These are phyloP conservation scores for Caprella mutica DNA, from an alignment of 2,888 invertebrate species.

Conservation along the genomic window DNA sequence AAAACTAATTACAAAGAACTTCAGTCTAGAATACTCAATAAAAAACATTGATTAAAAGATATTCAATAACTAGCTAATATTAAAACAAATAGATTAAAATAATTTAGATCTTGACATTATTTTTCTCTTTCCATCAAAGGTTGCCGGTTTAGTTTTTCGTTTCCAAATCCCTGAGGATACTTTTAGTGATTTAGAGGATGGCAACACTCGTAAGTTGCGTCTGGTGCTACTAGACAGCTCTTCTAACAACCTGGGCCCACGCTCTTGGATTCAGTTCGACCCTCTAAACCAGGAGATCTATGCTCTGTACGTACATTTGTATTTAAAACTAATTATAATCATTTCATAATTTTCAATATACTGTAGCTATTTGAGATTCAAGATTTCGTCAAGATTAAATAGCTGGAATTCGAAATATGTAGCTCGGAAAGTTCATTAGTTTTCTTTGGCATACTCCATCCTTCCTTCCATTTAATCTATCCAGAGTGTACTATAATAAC, in stretches of 20 bases:
- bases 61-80: too few relatives aligned
- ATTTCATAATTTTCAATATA: too few relatives aligned
- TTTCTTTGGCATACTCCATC: too few relatives aligned
- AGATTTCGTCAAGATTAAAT: too few relatives aligned
- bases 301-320: constrained; percentile 57
- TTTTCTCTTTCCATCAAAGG: too few relatives aligned
- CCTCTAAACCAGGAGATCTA: constrained; percentile 74
- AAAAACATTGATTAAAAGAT: background rate
- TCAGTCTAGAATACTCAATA: background rate
- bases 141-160: constrained; percentile 41
- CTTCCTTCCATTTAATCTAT: too few relatives aligned
- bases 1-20: background rate
- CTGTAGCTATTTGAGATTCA: too few relatives aligned
- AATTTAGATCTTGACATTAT: background rate
- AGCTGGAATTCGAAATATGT: too few relatives aligned
- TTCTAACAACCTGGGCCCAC: constrained; percentile 52
- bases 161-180: constrained; percentile 75
- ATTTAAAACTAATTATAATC: background rate
- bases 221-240: constrained; percentile 62
- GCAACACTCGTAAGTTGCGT: constrained; percentile 57
- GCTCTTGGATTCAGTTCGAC: constrained; percentile 83
- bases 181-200: constrained; percentile 79
- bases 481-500: background rate
- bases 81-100: background rate
- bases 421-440: too few relatives aligned